These are phyloP conservation scores for Acanthosepion esculentum DNA, from an alignment of 2,888 invertebrate genomes.

Conservation along the genomic window DNA sequence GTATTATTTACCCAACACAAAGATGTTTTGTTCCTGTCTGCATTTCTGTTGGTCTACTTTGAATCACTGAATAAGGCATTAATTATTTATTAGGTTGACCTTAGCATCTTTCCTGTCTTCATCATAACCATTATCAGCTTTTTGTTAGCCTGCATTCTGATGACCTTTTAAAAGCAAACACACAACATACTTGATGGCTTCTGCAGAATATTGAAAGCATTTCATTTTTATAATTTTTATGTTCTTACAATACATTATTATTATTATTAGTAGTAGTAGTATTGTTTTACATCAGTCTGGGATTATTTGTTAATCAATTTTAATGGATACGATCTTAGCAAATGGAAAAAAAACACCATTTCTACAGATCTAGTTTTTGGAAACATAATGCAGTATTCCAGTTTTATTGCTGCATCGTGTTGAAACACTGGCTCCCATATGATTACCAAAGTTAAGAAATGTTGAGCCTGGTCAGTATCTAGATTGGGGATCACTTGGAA, in stretches of 20 bases:
- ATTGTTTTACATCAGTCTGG: not conserved
- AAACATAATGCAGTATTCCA: too few species aligned
- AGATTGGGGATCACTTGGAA: too few species aligned
- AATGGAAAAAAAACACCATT: too few species aligned
- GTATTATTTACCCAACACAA: not conserved
- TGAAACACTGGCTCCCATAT: too few species aligned
- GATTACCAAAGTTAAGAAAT: too few species aligned
- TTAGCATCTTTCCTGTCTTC: not conserved
- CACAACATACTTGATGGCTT: not conserved
- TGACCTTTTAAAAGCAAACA: not conserved
- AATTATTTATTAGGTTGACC: not conserved
- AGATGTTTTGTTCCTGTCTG: not conserved
- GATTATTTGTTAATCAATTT: too few species aligned
- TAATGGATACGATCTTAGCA: too few species aligned
- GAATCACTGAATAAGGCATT: not conserved
- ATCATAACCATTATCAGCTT: not conserved
- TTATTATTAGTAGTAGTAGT: not conserved
- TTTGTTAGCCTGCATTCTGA: not conserved
- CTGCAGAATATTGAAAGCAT: not conserved
- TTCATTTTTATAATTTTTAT: not conserved
- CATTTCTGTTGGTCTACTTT: not conserved
- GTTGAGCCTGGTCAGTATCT: too few species aligned
- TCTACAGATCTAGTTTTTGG: too few species aligned
- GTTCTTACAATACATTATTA: not conserved
- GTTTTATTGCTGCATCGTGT: too few species aligned